A percentile compares a stretch with the other conserved stretches of the same genome.
These are phyloP conservation scores for Oxytorus armatus DNA, from an alignment of 2,888 invertebrate species.

Conservation along the genomic window DNA sequence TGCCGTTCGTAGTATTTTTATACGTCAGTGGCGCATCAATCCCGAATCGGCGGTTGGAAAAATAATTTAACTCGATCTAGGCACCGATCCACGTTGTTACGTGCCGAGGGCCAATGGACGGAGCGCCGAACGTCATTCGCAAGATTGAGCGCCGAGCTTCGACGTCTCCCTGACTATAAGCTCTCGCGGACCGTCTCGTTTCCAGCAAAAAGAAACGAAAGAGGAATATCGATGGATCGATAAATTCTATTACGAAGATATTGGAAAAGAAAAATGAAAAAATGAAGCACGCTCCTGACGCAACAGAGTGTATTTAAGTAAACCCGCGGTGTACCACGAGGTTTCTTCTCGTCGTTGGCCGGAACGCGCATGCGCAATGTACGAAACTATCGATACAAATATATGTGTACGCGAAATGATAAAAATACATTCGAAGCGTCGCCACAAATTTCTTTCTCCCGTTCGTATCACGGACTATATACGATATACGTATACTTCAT, in stretches of 20 bases:
- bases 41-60: slow-evolving; percentile 6
- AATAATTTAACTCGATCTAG: slow-evolving; percentile 73
- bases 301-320: no score
- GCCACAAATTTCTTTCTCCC: slow-evolving; percentile 35
- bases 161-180: slow-evolving; percentile 6
- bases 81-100: slow-evolving; percentile 75
- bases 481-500: slow-evolving; percentile 16
- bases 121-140: slow-evolving; percentile 70
- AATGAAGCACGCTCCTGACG: no score
- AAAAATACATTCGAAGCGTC: slow-evolving; percentile 17
- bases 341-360: no score
- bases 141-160: slow-evolving; percentile 62
- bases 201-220: slow-evolving; percentile 4
- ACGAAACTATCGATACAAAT: slow-evolving; percentile 22
- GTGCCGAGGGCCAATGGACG: slow-evolving; percentile 72
- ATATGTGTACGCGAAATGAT: slow-evolving; percentile 6
- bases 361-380: no score
- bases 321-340: no score
- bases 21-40: slow-evolving; percentile 40
- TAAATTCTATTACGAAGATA: no score
- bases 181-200: slow-evolving; percentile 41
- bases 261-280: no score
- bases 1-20: slow-evolving; percentile 28
- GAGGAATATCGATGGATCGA: slow-evolving; percentile 8
- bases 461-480: slow-evolving; percentile 9